Conservation (phyloP, 1,140 invertebrate genomes). For the Grapholita molesta region DNA sequence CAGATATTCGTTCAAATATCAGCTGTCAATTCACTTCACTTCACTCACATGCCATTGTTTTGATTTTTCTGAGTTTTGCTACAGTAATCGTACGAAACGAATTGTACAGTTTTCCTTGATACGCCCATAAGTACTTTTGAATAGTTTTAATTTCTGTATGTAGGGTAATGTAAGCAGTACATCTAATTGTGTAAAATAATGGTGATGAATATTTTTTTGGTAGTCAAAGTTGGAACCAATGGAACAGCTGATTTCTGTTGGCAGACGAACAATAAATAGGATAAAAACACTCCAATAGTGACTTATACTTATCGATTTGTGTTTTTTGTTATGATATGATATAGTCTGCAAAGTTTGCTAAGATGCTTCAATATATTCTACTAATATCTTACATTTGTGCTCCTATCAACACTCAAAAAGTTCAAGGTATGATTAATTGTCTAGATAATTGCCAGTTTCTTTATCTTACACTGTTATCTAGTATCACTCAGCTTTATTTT, state of each 20-base stretch:
- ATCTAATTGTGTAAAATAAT: not conserved
- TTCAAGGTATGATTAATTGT: not conserved
- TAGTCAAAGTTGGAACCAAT: slow-evolving; percentile 32
- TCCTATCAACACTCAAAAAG: not conserved
- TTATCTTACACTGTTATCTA: not conserved
- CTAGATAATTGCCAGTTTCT: not conserved
- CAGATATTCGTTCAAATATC: not conserved
- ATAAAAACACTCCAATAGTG: not conserved
- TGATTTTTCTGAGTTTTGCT: not conserved
- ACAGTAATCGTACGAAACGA: not conserved
- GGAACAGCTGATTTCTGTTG: slow-evolving; percentile 45
- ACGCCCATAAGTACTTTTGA: not conserved
- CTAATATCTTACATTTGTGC: not conserved
- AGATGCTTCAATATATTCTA: slow-evolving; percentile 9
- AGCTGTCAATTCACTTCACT: slow-evolving; percentile 7
- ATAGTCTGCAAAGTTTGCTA: not conserved
- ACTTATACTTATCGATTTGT: not conserved
- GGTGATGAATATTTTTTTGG: slow-evolving; percentile 18
- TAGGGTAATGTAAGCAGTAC: not conserved
- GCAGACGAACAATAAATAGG: slow-evolving; percentile 21
- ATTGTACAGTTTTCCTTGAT: not conserved
- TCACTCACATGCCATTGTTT: slow-evolving; percentile 15
- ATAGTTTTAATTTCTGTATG: not conserved
- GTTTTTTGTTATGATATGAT: slow-evolving; percentile 1
- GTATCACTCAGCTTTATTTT: no score